Evolutionary conservation across 2,888 invertebrate species (phyloP).

Genomic region (Noctua pronuba): DNA sequence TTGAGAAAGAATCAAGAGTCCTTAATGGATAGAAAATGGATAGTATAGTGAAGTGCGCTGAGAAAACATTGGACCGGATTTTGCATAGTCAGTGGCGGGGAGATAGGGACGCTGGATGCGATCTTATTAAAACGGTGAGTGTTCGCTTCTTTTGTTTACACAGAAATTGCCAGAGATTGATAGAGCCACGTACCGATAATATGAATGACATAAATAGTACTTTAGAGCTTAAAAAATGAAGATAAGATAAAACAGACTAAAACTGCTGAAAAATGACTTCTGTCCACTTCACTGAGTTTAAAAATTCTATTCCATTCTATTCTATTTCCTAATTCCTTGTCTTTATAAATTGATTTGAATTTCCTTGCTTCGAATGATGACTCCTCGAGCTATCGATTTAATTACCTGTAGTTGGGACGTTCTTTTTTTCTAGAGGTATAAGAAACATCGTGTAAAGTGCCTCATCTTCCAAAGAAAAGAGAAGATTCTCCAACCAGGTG

Average conservation of each 20-base stretch:
- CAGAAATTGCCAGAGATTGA: too few relatives aligned
- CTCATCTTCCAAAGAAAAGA: not conserved
- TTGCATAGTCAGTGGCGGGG: slow-evolving; percentile 82
- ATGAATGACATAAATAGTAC: not conserved
- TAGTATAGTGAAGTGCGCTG: slow-evolving; percentile 77
- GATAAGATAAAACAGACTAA: not conserved
- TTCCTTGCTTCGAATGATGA: not conserved
- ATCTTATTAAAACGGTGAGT: not conserved
- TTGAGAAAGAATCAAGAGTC: slow-evolving; percentile 81
- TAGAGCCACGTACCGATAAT: fast-evolving
- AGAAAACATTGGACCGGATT: slow-evolving; percentile 84
- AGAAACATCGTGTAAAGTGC: not conserved
- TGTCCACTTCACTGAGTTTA: not conserved
- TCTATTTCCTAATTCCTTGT: too few relatives aligned
- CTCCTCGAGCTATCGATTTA: not conserved
- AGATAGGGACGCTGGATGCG: slow-evolving; percentile 54
- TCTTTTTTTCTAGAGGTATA: too few relatives aligned
- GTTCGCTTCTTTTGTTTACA: not conserved
- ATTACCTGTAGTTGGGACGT: too few relatives aligned
- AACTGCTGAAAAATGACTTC: not conserved
- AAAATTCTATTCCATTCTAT: too few relatives aligned
- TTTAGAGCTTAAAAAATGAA: not conserved
- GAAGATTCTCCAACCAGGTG: not conserved
- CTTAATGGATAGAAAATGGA: slow-evolving; percentile 89
- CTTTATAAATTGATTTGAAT: not conserved